Percentiles rank a stretch among this genome's conserved stretches.
Evolutionary conservation across 2,888 invertebrate species (phyloP).

Genomic region (Temnothorax unifasciatus): DNA sequence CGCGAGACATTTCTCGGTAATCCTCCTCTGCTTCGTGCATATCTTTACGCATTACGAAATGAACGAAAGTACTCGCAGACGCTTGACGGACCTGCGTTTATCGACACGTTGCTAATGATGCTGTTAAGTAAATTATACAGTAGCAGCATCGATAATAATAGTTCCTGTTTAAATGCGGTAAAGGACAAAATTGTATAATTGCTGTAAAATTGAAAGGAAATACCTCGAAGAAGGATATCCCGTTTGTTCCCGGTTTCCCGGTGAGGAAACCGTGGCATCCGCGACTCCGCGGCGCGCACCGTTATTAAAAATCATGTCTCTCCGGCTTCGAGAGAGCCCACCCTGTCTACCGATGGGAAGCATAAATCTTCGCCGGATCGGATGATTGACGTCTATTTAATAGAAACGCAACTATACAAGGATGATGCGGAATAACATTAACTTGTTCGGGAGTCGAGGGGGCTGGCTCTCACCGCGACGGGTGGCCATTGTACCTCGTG

Average conservation of each 20-base stretch:
- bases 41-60: constrained; percentile 1
- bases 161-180: background rate
- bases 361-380: constrained; percentile 78
- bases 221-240: background rate
- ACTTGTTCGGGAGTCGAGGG: constrained; percentile 84
- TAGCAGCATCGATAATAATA: background rate
- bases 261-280: background rate
- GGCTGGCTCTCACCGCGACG: constrained; percentile 82
- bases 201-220: constrained; percentile 21
- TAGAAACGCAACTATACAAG: constrained; percentile 83
- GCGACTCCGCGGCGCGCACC: constrained; percentile 28
- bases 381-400: constrained; percentile 85
- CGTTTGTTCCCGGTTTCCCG: background rate
- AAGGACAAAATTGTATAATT: background rate
- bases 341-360: constrained; percentile 71
- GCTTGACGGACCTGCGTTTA: background rate
- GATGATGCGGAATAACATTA: constrained; percentile 83
- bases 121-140: constrained; percentile 1
- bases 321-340: constrained; percentile 61
- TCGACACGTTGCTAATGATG: constrained; percentile 10
- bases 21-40: constrained; percentile 15
- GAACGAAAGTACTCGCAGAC: background rate
- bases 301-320: constrained; percentile 73
- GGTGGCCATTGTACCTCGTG: constrained; percentile 84
- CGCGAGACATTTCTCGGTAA: constrained; percentile 54